phyloP scores from a whole-genome alignment of 2,113 vertebrate species.

The Hippocampus zosterae region DNA sequence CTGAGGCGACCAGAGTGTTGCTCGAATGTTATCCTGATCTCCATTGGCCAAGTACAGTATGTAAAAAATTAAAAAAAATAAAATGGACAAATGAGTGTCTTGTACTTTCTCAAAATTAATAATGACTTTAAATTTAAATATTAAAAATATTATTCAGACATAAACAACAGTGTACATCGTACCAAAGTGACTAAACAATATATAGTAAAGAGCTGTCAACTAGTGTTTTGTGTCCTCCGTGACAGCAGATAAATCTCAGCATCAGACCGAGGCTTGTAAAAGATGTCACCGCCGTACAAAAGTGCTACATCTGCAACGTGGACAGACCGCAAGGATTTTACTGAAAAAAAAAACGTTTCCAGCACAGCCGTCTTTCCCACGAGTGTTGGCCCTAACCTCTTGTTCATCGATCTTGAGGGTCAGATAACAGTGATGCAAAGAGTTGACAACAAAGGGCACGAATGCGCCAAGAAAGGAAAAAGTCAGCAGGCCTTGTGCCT shows the following conservation, averaged over 20 bases:
- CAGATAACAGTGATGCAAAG: conserved; percentile 5
- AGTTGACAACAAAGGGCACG: conserved; percentile 11
- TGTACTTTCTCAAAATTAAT: too few relatives aligned
- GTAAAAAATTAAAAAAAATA: background rate
- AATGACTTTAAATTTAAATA: too few relatives aligned
- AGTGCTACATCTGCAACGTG: background rate
- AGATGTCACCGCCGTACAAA: conserved; percentile 1
- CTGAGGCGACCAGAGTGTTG: background rate
- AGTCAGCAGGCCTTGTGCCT: background rate
- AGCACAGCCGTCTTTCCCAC: background rate
- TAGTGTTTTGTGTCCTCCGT: background rate
- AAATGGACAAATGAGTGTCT: background rate
- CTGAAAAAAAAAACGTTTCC: background rate
- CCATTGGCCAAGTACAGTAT: background rate
- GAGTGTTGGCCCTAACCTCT: conserved; percentile 1
- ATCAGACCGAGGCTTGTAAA: background rate
- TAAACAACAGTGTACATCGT: too few relatives aligned
- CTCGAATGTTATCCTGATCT: background rate
- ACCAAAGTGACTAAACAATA: too few relatives aligned
- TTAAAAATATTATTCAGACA: too few relatives aligned
- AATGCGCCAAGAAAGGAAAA: conserved; percentile 11
- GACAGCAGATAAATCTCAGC: background rate
- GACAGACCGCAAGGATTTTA: background rate
- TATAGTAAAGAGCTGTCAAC: too few relatives aligned
- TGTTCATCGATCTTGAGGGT: conserved; percentile 5